phyloP scores from a whole-genome alignment of 2,888 invertebrate genomes.

The Mesoligia furuncula region DNA sequence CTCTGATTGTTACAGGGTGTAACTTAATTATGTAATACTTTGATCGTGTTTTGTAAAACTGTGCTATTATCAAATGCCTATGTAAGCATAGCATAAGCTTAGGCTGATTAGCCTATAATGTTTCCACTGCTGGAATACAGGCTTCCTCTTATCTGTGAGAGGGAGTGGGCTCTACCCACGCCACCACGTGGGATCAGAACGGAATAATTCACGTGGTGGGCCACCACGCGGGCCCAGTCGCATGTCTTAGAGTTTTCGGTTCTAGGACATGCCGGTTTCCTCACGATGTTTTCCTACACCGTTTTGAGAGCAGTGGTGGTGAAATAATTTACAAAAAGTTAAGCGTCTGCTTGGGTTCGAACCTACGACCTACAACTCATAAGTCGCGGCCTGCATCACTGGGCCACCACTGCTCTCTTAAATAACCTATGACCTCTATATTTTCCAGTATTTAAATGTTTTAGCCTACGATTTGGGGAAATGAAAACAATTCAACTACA shows the following conservation, averaged over 20 bases:
- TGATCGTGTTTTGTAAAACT: not conserved
- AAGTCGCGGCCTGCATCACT: not conserved
- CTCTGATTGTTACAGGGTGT: slow-evolving; percentile 3
- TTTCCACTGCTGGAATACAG: not conserved
- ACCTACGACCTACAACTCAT: not conserved
- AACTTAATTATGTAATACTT: not conserved
- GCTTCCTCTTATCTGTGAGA: not conserved
- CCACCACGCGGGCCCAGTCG: not conserved
- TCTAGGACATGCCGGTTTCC: not conserved
- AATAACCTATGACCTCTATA: not conserved
- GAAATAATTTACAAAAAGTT: not conserved
- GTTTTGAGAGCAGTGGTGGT: not conserved
- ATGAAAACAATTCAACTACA: not conserved
- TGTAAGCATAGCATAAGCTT: not conserved
- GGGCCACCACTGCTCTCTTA: not conserved
- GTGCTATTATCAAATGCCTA: not conserved
- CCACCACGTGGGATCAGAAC: too few species aligned
- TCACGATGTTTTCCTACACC: not conserved
- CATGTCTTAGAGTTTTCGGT: not conserved
- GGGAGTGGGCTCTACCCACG: not conserved
- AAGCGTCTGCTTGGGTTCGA: not conserved
- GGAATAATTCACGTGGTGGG: too few species aligned
- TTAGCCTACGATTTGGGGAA: not conserved
- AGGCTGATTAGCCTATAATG: not conserved
- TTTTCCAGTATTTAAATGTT: not conserved